Conservation (phyloP, 2,113 vertebrate species). For the Puffinus mauretanicus region DNA sequence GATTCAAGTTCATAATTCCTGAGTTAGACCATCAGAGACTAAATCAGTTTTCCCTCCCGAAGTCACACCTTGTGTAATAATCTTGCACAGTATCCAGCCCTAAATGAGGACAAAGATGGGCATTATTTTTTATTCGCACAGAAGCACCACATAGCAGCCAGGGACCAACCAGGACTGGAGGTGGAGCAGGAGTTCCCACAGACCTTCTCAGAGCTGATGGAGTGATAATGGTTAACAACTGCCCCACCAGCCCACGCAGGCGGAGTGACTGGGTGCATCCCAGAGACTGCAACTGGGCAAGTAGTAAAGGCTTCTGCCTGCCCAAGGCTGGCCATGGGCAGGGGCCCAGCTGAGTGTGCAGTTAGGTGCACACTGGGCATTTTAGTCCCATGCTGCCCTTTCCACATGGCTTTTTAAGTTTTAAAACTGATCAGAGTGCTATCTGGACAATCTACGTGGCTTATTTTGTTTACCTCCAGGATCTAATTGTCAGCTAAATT, state of each 20-base stretch:
- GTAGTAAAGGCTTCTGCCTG: background rate
- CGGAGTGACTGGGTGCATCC: background rate
- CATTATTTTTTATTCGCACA: background rate
- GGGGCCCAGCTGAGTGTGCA: background rate
- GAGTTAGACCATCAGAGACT: background rate
- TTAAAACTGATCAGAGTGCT: background rate
- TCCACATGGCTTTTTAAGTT: background rate
- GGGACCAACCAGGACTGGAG: background rate
- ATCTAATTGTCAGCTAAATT: background rate
- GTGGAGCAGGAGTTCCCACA: background rate
- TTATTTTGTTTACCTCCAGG: background rate
- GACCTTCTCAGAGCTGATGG: background rate
- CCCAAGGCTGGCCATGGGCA: fast-evolving
- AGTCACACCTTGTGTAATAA: background rate
- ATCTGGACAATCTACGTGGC: background rate
- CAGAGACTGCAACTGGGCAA: background rate
- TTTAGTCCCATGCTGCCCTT: background rate
- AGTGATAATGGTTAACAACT: background rate
- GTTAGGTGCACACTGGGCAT: background rate
- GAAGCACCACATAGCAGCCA: background rate
- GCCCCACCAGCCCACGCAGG: background rate
- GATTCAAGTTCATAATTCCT: background rate
- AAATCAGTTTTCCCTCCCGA: background rate
- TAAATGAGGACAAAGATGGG: background rate
- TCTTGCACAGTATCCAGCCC: background rate